Evolutionary conservation across 2,797 vertebrate species (phyloP), one percentile per base, ranked within the genome.

Genomic region (Nyctalus aviator): DNA sequence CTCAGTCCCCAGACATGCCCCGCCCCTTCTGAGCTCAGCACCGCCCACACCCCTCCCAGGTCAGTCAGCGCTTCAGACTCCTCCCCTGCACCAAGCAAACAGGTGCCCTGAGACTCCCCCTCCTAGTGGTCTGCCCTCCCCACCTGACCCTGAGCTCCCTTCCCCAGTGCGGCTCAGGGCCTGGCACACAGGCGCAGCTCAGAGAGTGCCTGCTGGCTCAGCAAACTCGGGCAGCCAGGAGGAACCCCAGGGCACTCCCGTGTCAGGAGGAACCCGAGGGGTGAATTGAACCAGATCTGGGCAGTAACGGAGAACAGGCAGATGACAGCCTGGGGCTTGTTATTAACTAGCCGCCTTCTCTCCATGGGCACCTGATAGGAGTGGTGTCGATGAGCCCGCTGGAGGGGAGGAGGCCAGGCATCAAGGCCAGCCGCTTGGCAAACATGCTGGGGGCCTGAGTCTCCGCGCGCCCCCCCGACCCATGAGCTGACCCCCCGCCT

Each of bases 301-400:
- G 73, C 15, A 15, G 59, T 66, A 82, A 93, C 23, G 2, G 44
- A 90, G 57, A 66, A 50, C 89, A 50, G 8, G 21, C 66, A 76
- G 37, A 48, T 53, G 84, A 69, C 66, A 89, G 91, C 93, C 89
- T 64, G 37, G 21, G 87, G 84, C 77, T 53, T 48, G 13, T 71
- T 78, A 46, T 91, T 89, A 91, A 82, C 93, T 37, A 87, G 30
- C 50, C 66, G 82, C 46, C 87, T 73, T 87, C 76, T 85, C 87
- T 96, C 84, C 72, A 69, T 81, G 46, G 53, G 32, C 76, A 46
- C 4, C 64, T 85, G 84, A 84, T 83, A 64, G 83, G 91, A 96
- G 91, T 27, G 35, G 57, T 79, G 85, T 48, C 41, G 69, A 71
- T 50, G 25, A 59, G 77, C 71, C 75, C 82, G 68, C 44, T 11